phyloP scores from a whole-genome alignment of 2,797 vertebrate species.

The Micromesistius poutassou region DNA sequence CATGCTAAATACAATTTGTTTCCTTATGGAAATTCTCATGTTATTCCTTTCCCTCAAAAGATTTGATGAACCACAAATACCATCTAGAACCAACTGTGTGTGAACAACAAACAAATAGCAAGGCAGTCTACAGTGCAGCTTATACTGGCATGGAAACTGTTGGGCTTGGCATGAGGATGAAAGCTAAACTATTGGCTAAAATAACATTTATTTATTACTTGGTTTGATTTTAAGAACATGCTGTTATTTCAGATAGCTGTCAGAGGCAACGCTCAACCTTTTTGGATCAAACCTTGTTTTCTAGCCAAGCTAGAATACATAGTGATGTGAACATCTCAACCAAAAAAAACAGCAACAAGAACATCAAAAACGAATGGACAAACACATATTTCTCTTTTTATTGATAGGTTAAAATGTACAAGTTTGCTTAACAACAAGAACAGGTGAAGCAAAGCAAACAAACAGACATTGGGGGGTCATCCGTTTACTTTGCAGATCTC shows the following conservation, averaged over 20 bases:
- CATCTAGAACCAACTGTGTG: background rate
- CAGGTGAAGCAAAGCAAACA: conserved; percentile 55
- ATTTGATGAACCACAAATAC: background rate
- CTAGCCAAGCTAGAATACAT: conserved; percentile 42
- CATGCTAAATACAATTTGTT: background rate
- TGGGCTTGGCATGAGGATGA: conserved; percentile 12
- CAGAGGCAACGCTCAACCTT: conserved; percentile 14
- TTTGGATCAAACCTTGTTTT: conserved; percentile 36
- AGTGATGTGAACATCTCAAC: conserved; percentile 68
- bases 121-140: background rate
- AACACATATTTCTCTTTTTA: conserved; percentile 84
- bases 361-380: conserved; percentile 51
- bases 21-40: background rate
- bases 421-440: conserved; percentile 72
- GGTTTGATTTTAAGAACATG: conserved; percentile 17
- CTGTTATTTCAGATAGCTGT: conserved; percentile 41
- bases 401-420: conserved; percentile 78
- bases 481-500: conserved; percentile 90
- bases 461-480: conserved; percentile 46
- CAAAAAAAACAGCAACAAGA: conserved; percentile 47
- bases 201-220: no score
- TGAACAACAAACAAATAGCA: conserved; percentile 28
- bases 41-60: background rate
- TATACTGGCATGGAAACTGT: conserved; percentile 12
- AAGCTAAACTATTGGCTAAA: background rate